Evolutionary conservation across 2,113 vertebrate species (phyloP).

Genomic region (Ageneiosus marmoratus): DNA sequence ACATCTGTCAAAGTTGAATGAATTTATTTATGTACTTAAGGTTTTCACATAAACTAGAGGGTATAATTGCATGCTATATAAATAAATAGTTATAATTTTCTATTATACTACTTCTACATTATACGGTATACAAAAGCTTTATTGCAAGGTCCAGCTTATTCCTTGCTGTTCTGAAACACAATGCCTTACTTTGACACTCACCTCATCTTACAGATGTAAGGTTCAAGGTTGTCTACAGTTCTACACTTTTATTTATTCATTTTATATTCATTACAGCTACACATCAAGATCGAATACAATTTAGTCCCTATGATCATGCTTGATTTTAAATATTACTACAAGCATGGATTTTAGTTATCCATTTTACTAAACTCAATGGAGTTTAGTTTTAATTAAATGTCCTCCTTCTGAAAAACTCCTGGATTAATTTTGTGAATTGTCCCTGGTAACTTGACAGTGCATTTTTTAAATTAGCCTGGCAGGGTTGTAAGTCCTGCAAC

Average conservation of each 20-base stretch:
- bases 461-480: slow-evolving; percentile 7
- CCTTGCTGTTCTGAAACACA: not conserved
- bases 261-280: not conserved
- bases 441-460: not conserved
- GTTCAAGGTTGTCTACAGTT: not conserved
- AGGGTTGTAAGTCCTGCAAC: not conserved
- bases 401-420: not conserved
- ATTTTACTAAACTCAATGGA: too few relatives aligned
- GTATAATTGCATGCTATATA: not conserved
- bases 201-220: not conserved
- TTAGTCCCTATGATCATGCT: too few relatives aligned
- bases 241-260: not conserved
- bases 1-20: not conserved
- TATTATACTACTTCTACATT: too few relatives aligned
- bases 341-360: not conserved
- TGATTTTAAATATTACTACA: not conserved
- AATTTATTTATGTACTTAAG: not conserved
- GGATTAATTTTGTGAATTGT: not conserved
- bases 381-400: not conserved
- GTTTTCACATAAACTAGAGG: not conserved
- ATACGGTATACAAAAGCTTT: not conserved
- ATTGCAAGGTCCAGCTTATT: not conserved
- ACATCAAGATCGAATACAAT: not conserved
- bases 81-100: too few relatives aligned
- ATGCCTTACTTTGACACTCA: not conserved